Percentiles rank a stretch among this genome's conserved stretches.
phyloP scores from a whole-genome alignment of 2,797 vertebrate genomes.

The Huso huso region DNA sequence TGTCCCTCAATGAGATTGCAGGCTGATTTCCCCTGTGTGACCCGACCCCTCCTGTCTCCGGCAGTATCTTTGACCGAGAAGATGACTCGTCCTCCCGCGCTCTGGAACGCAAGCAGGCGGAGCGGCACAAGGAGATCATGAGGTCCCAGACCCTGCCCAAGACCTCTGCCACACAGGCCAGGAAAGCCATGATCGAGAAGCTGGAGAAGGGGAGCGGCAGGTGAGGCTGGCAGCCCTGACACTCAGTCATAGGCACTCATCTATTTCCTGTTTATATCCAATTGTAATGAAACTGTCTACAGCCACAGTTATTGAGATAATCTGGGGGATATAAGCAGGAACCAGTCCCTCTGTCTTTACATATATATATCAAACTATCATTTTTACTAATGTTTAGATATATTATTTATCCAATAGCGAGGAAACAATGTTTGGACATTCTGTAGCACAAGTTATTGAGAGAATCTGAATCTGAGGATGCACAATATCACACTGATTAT shows the following conservation, averaged over 20 bases:
- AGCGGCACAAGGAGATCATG: constrained; percentile 86
- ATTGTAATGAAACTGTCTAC: neutral
- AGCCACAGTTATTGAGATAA: neutral
- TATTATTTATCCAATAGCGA: too few relatives aligned
- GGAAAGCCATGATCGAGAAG: constrained; percentile 93
- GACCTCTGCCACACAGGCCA: constrained; percentile 77
- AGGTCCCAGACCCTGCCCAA: constrained; percentile 90
- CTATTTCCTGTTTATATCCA: neutral
- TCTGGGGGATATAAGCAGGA: neutral
- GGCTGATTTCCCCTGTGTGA: neutral
- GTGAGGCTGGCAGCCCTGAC: constrained; percentile 37
- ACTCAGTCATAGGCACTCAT: neutral
- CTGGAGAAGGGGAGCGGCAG: constrained; percentile 79
- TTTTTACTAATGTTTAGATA: too few relatives aligned
- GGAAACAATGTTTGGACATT: too few relatives aligned
- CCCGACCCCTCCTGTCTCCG: neutral
- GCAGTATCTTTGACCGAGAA: constrained; percentile 87
- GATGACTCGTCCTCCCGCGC: constrained; percentile 66
- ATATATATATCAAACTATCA: neutral
- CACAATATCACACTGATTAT: neutral
- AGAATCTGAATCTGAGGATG: too few relatives aligned
- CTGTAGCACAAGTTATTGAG: too few relatives aligned
- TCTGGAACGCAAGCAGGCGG: constrained; percentile 74
- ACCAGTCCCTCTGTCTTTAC: neutral
- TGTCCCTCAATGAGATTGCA: neutral